Evolutionary conservation across 2,113 vertebrate genomes (phyloP).

Genomic region (Hepsetus odoe): DNA sequence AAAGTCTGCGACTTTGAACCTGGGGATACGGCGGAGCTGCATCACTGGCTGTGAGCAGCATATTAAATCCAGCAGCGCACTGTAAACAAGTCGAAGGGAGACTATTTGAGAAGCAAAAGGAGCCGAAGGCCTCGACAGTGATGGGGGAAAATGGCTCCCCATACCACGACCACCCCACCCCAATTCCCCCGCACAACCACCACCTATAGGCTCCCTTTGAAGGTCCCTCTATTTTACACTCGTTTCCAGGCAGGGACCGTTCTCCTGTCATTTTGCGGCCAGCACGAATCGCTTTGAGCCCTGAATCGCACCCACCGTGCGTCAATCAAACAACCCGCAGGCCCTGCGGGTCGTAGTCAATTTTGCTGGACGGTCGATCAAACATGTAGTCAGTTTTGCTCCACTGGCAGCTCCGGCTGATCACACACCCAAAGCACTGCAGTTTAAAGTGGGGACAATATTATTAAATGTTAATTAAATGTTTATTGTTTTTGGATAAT

Average conservation of each 20-base stretch:
- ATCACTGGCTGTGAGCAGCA: background rate
- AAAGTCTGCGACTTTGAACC: background rate
- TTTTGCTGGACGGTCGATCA: background rate
- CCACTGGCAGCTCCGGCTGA: too few relatives aligned
- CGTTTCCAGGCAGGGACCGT: background rate
- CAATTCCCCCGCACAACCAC: background rate
- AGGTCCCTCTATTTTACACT: background rate
- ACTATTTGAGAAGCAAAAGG: background rate
- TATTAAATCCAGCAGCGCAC: background rate
- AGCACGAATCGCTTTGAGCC: background rate
- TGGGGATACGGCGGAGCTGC: background rate
- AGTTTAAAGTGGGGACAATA: too few relatives aligned
- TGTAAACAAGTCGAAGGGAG: background rate
- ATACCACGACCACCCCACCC: too few relatives aligned
- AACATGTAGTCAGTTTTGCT: too few relatives aligned
- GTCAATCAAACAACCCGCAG: conserved; percentile 29
- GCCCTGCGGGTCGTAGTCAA: background rate
- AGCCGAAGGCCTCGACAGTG: background rate
- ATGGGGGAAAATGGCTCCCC: background rate
- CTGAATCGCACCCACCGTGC: background rate
- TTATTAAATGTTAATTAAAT: too few relatives aligned
- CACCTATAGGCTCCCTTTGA: background rate
- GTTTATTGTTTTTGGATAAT: too few relatives aligned
- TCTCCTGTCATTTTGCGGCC: background rate
- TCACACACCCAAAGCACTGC: too few relatives aligned